phyloP scores from a whole-genome alignment of 2,888 invertebrate species.

The Euplagia quadripunctaria region DNA sequence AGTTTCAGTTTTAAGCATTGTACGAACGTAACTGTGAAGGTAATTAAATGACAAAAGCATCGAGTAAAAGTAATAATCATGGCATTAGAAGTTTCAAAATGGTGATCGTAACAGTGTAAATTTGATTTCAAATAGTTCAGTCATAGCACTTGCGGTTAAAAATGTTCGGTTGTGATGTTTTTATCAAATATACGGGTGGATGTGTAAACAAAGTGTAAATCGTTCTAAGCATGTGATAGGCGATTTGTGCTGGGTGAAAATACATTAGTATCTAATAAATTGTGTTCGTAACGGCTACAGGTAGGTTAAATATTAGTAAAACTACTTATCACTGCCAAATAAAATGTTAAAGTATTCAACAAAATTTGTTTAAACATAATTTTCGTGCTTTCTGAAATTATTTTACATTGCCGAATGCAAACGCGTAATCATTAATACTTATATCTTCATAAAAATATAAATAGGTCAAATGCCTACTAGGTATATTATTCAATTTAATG shows the following conservation, averaged over 20 bases:
- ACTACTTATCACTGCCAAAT: conserved; percentile 17
- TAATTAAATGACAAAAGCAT: conserved; percentile 78
- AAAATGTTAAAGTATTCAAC: conserved; percentile 13
- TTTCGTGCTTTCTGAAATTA: conserved; percentile 13
- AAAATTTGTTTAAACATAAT: conserved; percentile 14
- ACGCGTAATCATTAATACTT: background rate
- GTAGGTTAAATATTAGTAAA: conserved; percentile 32
- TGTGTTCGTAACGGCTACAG: conserved; percentile 26
- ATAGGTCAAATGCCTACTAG: background rate
- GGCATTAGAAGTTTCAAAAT: conserved; percentile 68
- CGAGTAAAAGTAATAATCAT: conserved; percentile 77
- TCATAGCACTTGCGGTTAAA: conserved; percentile 26
- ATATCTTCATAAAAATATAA: background rate
- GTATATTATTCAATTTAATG: conserved; percentile 8
- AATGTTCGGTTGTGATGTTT: conserved; percentile 23
- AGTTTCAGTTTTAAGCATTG: conserved; percentile 52
- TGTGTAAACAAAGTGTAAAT: conserved; percentile 26
- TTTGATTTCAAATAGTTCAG: conserved; percentile 63
- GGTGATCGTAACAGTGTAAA: conserved; percentile 66
- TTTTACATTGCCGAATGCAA: conserved; percentile 10
- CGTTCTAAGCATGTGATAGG: conserved; percentile 17
- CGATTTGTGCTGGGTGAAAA: conserved; percentile 43
- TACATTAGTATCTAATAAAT: conserved; percentile 31
- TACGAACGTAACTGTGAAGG: conserved; percentile 73
- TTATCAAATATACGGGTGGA: conserved; percentile 23